Conservation (phyloP, 1,140 invertebrate genomes). For the Chrysoperla carnea region DNA sequence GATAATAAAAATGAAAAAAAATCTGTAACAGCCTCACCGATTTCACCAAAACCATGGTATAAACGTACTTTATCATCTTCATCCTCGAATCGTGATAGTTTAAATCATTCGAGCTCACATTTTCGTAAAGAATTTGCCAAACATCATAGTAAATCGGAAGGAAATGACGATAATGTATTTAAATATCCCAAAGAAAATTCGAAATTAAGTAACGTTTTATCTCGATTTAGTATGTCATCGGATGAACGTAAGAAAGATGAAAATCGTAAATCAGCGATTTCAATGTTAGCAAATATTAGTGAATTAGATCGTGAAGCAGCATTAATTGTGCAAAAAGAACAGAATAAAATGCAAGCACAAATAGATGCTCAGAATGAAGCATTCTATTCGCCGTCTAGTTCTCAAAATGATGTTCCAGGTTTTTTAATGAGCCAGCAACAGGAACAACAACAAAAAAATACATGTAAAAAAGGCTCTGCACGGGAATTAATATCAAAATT, state of each 20-base stretch:
- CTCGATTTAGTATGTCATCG: background rate
- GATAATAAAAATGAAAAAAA: slow-evolving; percentile 1
- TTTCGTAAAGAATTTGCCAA: slow-evolving; percentile 9
- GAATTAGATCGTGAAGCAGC: slow-evolving; percentile 61
- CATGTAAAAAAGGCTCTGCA: slow-evolving; percentile 16
- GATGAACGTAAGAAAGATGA: slow-evolving; percentile 19
- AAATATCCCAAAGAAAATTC: slow-evolving; percentile 1
- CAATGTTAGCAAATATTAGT: slow-evolving; percentile 59
- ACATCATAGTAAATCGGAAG: slow-evolving; percentile 9
- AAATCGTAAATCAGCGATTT: slow-evolving; percentile 39
- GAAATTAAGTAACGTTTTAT: slow-evolving; percentile 1
- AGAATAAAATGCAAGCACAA: slow-evolving; percentile 21
- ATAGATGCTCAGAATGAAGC: slow-evolving; percentile 18
- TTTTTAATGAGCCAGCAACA: background rate
- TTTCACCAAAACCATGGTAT: slow-evolving; percentile 43
- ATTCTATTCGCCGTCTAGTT: slow-evolving; percentile 14
- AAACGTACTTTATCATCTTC: slow-evolving; percentile 23
- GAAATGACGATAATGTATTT: slow-evolving; percentile 15
- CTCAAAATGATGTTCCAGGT: slow-evolving; percentile 3
- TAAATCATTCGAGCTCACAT: slow-evolving; percentile 7
- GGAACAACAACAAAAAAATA: background rate
- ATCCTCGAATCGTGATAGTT: slow-evolving; percentile 5
- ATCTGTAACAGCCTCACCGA: slow-evolving; percentile 14
- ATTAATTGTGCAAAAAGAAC: slow-evolving; percentile 46
- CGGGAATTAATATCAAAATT: slow-evolving; percentile 42